phyloP scores from a whole-genome alignment of 64 coral and sea anemone species.

The Hydrozoanthus tunicans region DNA sequence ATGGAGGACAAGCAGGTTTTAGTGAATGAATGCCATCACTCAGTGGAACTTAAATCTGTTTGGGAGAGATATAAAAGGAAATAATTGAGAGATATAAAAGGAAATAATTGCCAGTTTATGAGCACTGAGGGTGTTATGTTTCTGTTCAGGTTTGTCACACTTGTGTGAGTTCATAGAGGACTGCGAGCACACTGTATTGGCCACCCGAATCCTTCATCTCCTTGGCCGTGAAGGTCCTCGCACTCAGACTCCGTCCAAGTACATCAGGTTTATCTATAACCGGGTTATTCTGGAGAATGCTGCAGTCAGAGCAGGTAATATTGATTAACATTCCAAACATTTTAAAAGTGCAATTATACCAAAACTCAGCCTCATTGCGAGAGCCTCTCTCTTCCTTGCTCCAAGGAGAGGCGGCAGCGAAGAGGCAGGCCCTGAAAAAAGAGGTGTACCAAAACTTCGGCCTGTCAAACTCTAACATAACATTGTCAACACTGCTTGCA shows the following conservation, averaged over 20 bases:
- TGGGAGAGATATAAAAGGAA: too few relatives aligned
- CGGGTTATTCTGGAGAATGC: conserved; percentile 99
- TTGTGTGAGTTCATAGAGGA: conserved; percentile 99
- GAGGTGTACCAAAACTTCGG: not conserved
- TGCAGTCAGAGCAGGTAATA: conserved; percentile 90
- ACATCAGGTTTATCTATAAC: conserved; percentile 98
- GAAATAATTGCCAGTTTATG: not conserved
- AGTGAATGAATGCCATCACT: too few relatives aligned
- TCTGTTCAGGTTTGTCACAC: conserved; percentile 77
- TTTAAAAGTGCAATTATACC: not conserved
- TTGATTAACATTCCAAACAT: not conserved
- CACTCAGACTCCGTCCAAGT: conserved; percentile 85
- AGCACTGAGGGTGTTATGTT: not conserved
- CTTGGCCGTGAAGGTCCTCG: conserved; percentile 95
- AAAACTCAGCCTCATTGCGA: not conserved
- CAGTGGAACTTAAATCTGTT: too few relatives aligned
- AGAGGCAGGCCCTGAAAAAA: too few relatives aligned
- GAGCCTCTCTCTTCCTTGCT: too few relatives aligned
- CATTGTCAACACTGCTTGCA: too few relatives aligned
- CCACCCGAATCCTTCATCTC: conserved; percentile 96
- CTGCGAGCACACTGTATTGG: conserved; percentile 96
- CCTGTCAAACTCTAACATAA: not conserved
- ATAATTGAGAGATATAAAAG: too few relatives aligned
- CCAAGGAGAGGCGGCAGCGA: not conserved
- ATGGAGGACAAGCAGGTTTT: too few relatives aligned